Base-by-base conservation (phyloP, 1,140 invertebrate genomes). In the Drosophila mojavensis region DNA sequence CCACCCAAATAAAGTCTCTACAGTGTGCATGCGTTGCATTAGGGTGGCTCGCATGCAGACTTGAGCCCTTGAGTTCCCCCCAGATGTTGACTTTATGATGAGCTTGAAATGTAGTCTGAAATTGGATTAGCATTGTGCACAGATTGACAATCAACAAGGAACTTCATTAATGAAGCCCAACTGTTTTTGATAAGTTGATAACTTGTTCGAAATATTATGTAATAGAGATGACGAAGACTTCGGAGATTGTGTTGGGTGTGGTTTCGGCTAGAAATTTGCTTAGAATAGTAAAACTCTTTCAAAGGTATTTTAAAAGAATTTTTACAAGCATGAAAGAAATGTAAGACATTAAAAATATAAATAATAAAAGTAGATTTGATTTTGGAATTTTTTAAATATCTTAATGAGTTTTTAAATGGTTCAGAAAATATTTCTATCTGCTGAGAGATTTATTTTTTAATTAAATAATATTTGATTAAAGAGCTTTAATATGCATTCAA, bases 121-220 rank as follows among this genome's bases (percentile, higher is more conserved):
- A 59, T 66, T 53, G 54, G 47, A 66, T 66, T 66, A 71, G 54
- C 47, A 58, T 60, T 60, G 63, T 54, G 48, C 20, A 1, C 7
- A 33, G 15, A 70, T 62, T 33, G 30, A 48, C 26, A 61, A 45
- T 50, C 43, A 51, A 55, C 63, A 55, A 60, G 28, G 39, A 67
- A 53, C 64, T 73, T 48, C 47, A 60, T 60, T 73, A 67, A 73
- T 73, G 69, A 66, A 72, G 43, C 66, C 59, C 39, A 28, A 53
- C 41, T 73, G 54, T 60, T 48, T 47, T 47, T 15, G 6, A 10
- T 20, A 17, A 13, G n/a, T 5, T 5, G 41, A 26, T n/a, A 43
- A 4, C 56, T 26, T 4, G 20, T 11, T 1, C 17, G 43, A n/a
- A 20, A 43, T 13, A 41, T 41, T 58, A 36, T 24, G 13, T 17